phyloP scores from a whole-genome alignment of 2,797 vertebrate species.

The Erithacus rubecula region DNA sequence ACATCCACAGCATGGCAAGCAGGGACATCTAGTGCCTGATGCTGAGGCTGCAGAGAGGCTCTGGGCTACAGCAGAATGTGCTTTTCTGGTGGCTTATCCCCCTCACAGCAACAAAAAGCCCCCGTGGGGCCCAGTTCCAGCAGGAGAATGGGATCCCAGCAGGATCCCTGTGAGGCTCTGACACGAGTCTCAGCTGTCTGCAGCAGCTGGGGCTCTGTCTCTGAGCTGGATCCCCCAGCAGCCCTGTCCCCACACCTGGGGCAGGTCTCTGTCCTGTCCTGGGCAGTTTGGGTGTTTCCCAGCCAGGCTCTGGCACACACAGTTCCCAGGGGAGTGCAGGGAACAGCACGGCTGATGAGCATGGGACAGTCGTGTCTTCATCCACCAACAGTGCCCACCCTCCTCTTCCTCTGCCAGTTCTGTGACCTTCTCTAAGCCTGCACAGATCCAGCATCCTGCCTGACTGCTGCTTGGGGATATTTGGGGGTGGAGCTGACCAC shows the following conservation, averaged over 20 bases:
- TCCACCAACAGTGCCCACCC: rapidly evolving
- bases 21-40: slow-evolving; percentile 37
- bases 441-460: background rate
- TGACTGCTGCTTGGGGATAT: background rate
- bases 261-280: background rate
- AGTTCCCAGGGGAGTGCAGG: rapidly evolving
- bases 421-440: background rate
- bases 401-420: background rate
- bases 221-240: background rate
- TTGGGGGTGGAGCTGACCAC: background rate
- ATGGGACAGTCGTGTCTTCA: background rate
- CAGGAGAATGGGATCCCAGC: rapidly evolving
- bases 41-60: slow-evolving; percentile 10
- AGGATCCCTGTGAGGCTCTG: rapidly evolving
- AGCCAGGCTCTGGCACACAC: rapidly evolving
- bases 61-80: no score
- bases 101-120: background rate
- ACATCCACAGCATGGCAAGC: rapidly evolving
- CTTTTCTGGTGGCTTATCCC: background rate
- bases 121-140: rapidly evolving
- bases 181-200: background rate
- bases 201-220: rapidly evolving
- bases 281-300: background rate
- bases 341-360: rapidly evolving
- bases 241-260: background rate